Base-by-base conservation (phyloP, 2,888 invertebrate genomes). In the Peribatodes rhomboidaria region DNA sequence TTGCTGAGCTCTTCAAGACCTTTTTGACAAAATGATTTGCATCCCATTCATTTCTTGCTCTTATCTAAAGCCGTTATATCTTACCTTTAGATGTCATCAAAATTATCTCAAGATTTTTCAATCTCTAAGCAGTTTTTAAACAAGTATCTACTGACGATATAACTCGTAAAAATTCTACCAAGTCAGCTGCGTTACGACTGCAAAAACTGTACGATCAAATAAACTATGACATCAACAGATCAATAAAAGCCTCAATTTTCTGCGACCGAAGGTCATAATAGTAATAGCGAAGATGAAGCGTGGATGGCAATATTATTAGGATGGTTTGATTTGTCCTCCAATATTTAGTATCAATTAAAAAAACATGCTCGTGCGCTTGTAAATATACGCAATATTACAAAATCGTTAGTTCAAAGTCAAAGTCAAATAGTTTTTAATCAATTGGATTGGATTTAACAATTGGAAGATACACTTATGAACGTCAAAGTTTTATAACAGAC, bases 201-300 rank as follows among this genome's bases (percentile, higher is more conserved):
- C 55, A 60, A 64, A 64, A 58, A 54, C 41, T 59, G 54, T 59
- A 59, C 64, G 54, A 59, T 27, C 27, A 55, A 42, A 64, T 54
- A 59, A 59, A 59, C 53, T 47, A 59, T 64, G 59, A 55, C 54
- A 59, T 64, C 59, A 64, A 59, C 59, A 59, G 14, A 54, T 49
- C 54, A 42, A 54, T 59, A 59, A 58, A 54, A 58, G 18, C 22
- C 11, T 54, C 11, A 42, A 42, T 62, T 57, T 52, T 47, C 47
- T 59, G 42, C 31, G 49, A 42, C 6, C 33, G 39, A 58, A 58
- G 62, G 63, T 53, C 53, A 53, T 3, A 41, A 42, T 33, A 37
- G 20, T 27, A 20, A 49, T 44, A 20, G 55, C 49, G 42, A 13
- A 44, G 44, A 31, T 22, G 16, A 57, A 61, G 42, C 42, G 41